Evolutionary conservation across 2,888 invertebrate species (phyloP), one percentile per base, ranked within the genome.

Genomic region (Anagyrus pseudococci): DNA sequence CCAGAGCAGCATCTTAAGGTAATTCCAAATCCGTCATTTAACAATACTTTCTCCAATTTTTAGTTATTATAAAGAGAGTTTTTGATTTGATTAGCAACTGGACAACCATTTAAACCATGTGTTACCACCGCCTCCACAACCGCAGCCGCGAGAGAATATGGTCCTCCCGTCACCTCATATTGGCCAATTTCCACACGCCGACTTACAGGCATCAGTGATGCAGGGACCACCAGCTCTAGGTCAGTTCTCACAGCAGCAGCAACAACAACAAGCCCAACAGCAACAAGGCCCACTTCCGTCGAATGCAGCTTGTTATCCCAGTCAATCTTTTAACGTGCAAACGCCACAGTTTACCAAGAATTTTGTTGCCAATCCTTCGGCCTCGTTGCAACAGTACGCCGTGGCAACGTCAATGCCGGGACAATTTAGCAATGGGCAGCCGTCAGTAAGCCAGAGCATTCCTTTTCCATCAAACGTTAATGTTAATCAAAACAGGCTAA

Each of bases 341-440:
- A 75, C 73, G 64, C 74, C 77, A 1, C 76, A 77, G 49, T 78
- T 77, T 25, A 68, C 70, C 8, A 77, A 77, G 37, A 77, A 73
- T 58, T 76, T 77, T 20, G 69, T 75, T 15, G 62, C 72, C 1
- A 74, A 68, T 52, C 52, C 63, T 0, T 49, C 66, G 10, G 46
- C 41, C 4, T 22, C 59, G 7, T 4, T 65, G 37, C 65, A 58
- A 26, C 65, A 58, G 20, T 65, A 58, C 33, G 33, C 58, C 4
- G 47, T 65, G n/a, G 19, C 50, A n/a, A 17, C 26, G 3, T 15
- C 50, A 1, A 58, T 72, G 49, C 70, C 68, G n/a, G 67, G 66
- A 17, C 74, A 71, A 17, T 64, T 70, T 15, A 56, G 58, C 8
- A 67, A 59, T 20, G 59, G 68, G 1, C 55, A 68, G 25, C 71